These are phyloP conservation scores for Eueremaeus valkanovi DNA, from an alignment of 2,888 invertebrate genomes.

Conservation along the genomic window DNA sequence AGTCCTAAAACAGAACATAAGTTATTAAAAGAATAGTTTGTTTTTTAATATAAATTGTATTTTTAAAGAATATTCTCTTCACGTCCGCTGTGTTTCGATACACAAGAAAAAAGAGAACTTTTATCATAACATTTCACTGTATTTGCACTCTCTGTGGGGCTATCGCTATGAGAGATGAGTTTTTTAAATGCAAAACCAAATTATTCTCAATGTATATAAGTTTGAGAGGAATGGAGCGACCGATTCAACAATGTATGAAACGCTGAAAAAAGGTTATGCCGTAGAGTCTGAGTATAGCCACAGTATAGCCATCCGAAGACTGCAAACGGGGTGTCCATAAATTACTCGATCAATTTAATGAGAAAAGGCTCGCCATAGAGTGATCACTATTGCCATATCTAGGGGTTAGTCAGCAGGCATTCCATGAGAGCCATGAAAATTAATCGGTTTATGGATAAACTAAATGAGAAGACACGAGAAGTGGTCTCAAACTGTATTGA, in stretches of 20 bases:
- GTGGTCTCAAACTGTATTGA: not conserved
- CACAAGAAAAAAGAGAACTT: not conserved
- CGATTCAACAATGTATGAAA: too few relatives aligned
- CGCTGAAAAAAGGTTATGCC: not conserved
- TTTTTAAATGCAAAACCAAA: too few relatives aligned
- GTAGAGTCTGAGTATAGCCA: conserved; percentile 6
- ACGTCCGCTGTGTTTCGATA: not conserved
- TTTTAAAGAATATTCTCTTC: not conserved
- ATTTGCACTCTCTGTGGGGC: not conserved
- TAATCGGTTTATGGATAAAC: conserved; percentile 31
- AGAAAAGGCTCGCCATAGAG: conserved; percentile 25
- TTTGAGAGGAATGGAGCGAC: too few relatives aligned
- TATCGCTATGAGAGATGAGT: not conserved
- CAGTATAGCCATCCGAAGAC: not conserved
- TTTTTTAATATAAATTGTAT: not conserved
- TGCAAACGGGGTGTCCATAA: conserved; percentile 33
- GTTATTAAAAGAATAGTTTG: conserved; percentile 5
- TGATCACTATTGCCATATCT: conserved; percentile 19
- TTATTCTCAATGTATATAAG: too few relatives aligned
- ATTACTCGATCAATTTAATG: conserved; percentile 26
- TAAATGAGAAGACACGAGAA: conserved; percentile 18
- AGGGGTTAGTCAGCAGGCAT: conserved; percentile 32
- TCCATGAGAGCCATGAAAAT: conserved; percentile 30
- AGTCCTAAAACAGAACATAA: not conserved
- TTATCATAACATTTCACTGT: conserved; percentile 1